phyloP scores from a whole-genome alignment of 2,888 invertebrate species.

The Acanthoscelides obtectus region DNA sequence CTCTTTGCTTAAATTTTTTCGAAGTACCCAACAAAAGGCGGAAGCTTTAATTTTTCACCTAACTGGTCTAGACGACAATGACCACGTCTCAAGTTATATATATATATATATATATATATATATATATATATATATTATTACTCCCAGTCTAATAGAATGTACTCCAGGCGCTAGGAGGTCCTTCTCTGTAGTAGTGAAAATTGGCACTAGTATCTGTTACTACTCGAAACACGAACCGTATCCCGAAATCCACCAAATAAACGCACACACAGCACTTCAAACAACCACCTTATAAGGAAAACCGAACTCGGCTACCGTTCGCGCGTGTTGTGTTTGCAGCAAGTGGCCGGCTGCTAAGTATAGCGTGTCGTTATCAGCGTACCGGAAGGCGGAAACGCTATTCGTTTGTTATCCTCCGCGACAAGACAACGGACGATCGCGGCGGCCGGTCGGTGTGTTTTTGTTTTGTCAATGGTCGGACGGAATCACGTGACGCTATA shows the following conservation, averaged over 20 bases:
- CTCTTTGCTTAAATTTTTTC: no score
- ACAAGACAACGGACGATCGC: not conserved
- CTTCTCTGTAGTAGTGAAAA: not conserved
- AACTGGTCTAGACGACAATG: no score
- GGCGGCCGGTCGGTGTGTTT: not conserved
- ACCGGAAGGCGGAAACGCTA: not conserved
- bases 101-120: no score
- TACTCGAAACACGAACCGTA: not conserved
- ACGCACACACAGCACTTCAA: not conserved
- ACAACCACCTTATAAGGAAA: not conserved
- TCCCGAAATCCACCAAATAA: not conserved
- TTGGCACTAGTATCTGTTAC: not conserved
- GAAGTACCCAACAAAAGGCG: no score
- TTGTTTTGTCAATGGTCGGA: not conserved
- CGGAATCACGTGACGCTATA: not conserved
- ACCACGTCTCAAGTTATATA: no score
- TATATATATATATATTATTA: no score
- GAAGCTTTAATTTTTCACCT: no score
- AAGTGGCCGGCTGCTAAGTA: not conserved
- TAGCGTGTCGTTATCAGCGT: not conserved
- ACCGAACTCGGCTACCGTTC: not conserved
- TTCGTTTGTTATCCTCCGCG: not conserved
- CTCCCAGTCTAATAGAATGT: no score
- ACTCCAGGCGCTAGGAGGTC: no score
- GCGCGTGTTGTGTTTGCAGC: not conserved